phyloP scores from a whole-genome alignment of 1,140 invertebrate species.

The Drosophila quadrilineata region DNA sequence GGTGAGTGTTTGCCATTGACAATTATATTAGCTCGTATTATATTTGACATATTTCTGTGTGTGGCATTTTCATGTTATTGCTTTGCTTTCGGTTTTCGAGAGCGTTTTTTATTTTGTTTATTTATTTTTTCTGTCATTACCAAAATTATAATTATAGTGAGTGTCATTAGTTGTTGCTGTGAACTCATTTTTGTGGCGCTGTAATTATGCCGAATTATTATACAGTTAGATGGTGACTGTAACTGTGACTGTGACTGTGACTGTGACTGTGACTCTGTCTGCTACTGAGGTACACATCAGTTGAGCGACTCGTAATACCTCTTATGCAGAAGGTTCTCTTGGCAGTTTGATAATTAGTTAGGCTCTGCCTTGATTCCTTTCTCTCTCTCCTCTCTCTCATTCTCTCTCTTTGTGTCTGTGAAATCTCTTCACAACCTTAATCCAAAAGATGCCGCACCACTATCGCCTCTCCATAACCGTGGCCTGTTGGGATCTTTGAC shows the following conservation, averaged over 20 bases:
- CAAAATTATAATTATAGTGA: slow-evolving; percentile 79
- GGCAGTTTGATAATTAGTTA: slow-evolving; percentile 33
- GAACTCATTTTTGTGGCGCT: slow-evolving; percentile 55
- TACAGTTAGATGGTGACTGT: slow-evolving; percentile 52
- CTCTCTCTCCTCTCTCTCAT: background rate
- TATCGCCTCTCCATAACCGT: slow-evolving; percentile 5
- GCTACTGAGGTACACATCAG: background rate
- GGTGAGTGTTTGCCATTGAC: slow-evolving; percentile 43
- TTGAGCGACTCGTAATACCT: slow-evolving; percentile 3
- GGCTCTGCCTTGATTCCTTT: background rate
- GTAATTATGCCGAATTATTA: slow-evolving; percentile 73
- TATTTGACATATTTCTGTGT: slow-evolving; percentile 77
- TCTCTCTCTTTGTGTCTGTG: background rate
- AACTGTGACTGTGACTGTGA: background rate
- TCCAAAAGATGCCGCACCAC: slow-evolving; percentile 30
- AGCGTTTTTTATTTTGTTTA: background rate
- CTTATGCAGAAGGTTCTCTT: slow-evolving; percentile 1
- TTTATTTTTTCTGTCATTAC: slow-evolving; percentile 64
- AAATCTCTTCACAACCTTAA: slow-evolving; percentile 12
- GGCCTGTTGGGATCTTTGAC: slow-evolving; percentile 62
- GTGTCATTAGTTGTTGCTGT: slow-evolving; percentile 75
- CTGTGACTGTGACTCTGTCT: background rate
- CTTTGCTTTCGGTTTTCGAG: slow-evolving; percentile 34
- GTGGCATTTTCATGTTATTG: slow-evolving; percentile 40
- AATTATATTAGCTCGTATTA: slow-evolving; percentile 73